phyloP scores from a whole-genome alignment of 2,797 vertebrate species.

The Lagodon rhomboides region DNA sequence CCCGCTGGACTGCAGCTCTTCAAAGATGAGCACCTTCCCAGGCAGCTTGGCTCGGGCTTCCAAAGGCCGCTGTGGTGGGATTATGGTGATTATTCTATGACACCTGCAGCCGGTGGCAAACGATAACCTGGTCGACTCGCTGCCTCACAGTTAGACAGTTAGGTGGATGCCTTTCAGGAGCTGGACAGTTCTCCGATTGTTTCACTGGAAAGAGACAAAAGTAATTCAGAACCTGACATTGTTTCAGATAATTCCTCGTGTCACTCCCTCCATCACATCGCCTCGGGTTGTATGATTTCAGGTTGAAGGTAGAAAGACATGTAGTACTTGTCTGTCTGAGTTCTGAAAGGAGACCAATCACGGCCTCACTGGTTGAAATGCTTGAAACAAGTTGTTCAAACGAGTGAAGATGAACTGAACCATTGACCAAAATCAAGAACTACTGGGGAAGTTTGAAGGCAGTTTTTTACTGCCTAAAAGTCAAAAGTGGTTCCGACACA shows the following conservation, averaged over 20 bases:
- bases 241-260: neutral
- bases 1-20: constrained; percentile 60
- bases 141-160: constrained; percentile 6
- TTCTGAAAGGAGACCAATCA: too few relatives aligned
- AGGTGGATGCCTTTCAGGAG: constrained; percentile 10
- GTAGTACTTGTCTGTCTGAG: too few relatives aligned
- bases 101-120: constrained; percentile 27
- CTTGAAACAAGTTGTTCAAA: too few relatives aligned
- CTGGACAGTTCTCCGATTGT: neutral
- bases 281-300: neutral
- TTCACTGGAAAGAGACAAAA: neutral
- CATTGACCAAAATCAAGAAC: too few relatives aligned
- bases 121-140: constrained; percentile 27
- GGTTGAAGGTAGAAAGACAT: neutral
- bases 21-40: constrained; percentile 60
- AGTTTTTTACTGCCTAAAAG: too few relatives aligned
- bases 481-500: too few relatives aligned
- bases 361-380: too few relatives aligned
- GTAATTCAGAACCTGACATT: neutral
- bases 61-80: constrained; percentile 39
- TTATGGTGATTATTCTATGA: constrained; percentile 49
- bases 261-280: neutral
- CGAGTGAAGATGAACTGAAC: too few relatives aligned
- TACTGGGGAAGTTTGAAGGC: too few relatives aligned
- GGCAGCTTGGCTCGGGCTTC: constrained; percentile 24